These are phyloP conservation scores for Trissolcus japonicus DNA, from an alignment of 2,888 invertebrate genomes.

Conservation along the genomic window DNA sequence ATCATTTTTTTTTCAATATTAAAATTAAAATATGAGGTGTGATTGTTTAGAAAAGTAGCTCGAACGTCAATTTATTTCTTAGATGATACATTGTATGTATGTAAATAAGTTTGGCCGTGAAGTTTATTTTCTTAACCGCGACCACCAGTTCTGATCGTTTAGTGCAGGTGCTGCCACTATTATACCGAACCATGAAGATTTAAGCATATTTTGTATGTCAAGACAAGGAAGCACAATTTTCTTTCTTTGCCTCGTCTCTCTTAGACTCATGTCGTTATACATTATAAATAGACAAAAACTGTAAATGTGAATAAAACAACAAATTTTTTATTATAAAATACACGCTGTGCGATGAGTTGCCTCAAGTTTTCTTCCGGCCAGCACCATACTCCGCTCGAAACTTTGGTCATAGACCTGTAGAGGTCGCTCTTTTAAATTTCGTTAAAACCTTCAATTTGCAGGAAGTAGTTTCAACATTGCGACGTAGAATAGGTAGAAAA, in stretches of 20 bases:
- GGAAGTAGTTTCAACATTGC: background rate
- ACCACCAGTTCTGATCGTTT: slow-evolving; percentile 11
- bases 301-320: slow-evolving; percentile 57
- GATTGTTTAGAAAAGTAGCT: slow-evolving; percentile 27
- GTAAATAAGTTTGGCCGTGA: slow-evolving; percentile 45
- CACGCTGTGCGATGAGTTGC: slow-evolving; percentile 22
- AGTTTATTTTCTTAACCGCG: slow-evolving; percentile 48
- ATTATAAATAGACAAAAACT: slow-evolving; percentile 35
- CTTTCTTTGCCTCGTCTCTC: slow-evolving; percentile 22
- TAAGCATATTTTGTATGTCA: slow-evolving; percentile 38
- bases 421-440: slow-evolving; percentile 1
- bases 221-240: slow-evolving; percentile 30
- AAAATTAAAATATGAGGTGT: slow-evolving; percentile 1
- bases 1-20: background rate
- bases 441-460: background rate
- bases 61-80: slow-evolving; percentile 10
- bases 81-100: slow-evolving; percentile 49
- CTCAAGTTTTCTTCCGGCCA: slow-evolving; percentile 23
- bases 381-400: slow-evolving; percentile 18
- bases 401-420: slow-evolving; percentile 32
- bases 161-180: slow-evolving; percentile 13
- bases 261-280: slow-evolving; percentile 39
- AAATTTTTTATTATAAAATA: slow-evolving; percentile 37
- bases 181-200: slow-evolving; percentile 27
- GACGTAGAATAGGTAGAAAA: slow-evolving; percentile 3